Evolutionary conservation across 2,797 vertebrate genomes (phyloP).

Genomic region (Cynopterus sphinx): DNA sequence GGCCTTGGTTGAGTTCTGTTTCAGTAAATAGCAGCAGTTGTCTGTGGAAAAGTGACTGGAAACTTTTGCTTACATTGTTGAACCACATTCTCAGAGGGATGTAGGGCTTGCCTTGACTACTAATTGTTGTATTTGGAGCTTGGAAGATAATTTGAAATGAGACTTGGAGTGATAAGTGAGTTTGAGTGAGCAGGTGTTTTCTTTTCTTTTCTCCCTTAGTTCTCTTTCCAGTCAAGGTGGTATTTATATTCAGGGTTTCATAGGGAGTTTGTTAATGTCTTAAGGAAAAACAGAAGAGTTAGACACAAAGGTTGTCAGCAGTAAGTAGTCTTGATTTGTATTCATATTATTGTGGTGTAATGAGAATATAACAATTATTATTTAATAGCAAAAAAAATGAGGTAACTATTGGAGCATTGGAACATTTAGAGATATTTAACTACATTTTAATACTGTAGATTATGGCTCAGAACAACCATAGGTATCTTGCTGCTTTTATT

Average conservation of each 20-base stretch:
- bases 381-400: slow-evolving; percentile 32
- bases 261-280: neutral
- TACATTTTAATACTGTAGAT: slow-evolving; percentile 1
- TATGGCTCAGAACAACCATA: slow-evolving; percentile 50
- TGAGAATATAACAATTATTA: slow-evolving; percentile 18
- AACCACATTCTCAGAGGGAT: slow-evolving; percentile 18
- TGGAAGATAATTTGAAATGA: slow-evolving; percentile 15
- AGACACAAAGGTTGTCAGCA: neutral
- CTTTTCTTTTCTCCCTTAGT: slow-evolving; percentile 15
- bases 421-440: slow-evolving; percentile 42
- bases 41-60: neutral
- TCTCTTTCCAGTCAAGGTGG: neutral
- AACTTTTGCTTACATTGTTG: slow-evolving; percentile 10
- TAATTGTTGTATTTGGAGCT: slow-evolving; percentile 35
- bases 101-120: neutral
- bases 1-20: slow-evolving; percentile 19
- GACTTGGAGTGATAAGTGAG: slow-evolving; percentile 15
- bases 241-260: neutral
- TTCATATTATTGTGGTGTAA: neutral
- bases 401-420: slow-evolving; percentile 37
- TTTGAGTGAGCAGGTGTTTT: slow-evolving; percentile 22
- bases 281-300: neutral
- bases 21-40: slow-evolving; percentile 23
- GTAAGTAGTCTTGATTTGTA: neutral
- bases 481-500: slow-evolving; percentile 66